phyloP scores from a whole-genome alignment of 2,113 vertebrate species.

The Crotalus helleri region DNA sequence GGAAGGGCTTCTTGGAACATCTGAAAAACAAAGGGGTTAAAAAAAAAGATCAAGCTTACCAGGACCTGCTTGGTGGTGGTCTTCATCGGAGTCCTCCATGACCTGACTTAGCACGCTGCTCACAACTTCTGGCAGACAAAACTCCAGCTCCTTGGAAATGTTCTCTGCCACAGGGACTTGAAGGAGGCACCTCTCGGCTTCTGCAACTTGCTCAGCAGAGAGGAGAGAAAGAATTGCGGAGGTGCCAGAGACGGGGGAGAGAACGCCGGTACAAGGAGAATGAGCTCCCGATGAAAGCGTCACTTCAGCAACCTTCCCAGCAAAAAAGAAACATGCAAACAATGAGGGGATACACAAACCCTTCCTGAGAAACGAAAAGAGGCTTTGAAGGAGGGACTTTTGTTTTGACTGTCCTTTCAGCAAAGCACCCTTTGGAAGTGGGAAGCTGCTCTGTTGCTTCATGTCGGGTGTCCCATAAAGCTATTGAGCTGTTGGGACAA shows the following conservation, averaged over 20 bases:
- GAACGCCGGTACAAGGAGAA: conserved; percentile 72
- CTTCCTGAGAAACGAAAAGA: not conserved
- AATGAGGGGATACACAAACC: not conserved
- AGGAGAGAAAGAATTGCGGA: conserved; percentile 80
- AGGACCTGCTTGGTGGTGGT: conserved; percentile 33
- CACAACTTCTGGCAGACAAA: conserved; percentile 75
- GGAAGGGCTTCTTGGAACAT: not conserved
- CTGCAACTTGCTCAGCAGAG: conserved; percentile 31
- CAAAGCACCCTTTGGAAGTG: not conserved
- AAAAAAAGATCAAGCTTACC: conserved; percentile 47
- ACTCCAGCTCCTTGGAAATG: conserved; percentile 36
- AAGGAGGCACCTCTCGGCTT: conserved; percentile 31
- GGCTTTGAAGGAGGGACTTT: not conserved
- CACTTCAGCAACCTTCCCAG: conserved; percentile 79
- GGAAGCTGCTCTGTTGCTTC: not conserved
- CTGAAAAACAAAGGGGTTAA: not conserved
- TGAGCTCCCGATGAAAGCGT: conserved; percentile 50
- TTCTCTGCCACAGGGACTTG: conserved; percentile 30
- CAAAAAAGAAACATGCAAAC: not conserved
- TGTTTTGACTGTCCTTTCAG: not conserved
- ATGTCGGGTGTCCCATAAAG: not conserved
- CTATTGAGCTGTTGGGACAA: not conserved
- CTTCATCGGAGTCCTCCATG: conserved; percentile 62
- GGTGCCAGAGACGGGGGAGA: conserved; percentile 75
- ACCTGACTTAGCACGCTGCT: conserved; percentile 72